phyloP scores from a whole-genome alignment of 2,888 invertebrate species.

The Automeris io region DNA sequence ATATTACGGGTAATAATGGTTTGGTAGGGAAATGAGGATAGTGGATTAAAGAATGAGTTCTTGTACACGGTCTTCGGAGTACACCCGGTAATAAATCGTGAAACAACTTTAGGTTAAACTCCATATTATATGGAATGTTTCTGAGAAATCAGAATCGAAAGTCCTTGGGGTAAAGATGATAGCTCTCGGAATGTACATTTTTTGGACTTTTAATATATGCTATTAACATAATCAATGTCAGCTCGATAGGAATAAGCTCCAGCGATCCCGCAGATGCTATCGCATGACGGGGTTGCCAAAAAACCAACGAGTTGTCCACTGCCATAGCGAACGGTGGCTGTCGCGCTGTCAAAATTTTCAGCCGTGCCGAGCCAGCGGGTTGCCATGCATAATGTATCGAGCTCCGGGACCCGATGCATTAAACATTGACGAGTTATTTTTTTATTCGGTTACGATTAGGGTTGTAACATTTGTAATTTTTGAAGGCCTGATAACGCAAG shows the following conservation, averaged over 20 bases:
- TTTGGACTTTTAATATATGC: too few relatives aligned
- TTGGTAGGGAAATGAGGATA: too few relatives aligned
- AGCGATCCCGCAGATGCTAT: slow-evolving; percentile 39
- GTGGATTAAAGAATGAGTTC: too few relatives aligned
- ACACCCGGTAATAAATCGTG: too few relatives aligned
- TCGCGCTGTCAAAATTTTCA: slow-evolving; percentile 67
- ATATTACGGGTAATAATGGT: too few relatives aligned
- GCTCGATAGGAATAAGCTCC: background rate
- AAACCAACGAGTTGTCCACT: slow-evolving; percentile 41
- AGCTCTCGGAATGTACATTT: too few relatives aligned
- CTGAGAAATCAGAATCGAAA: too few relatives aligned
- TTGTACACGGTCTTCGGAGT: too few relatives aligned
- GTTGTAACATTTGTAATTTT: background rate
- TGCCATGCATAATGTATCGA: slow-evolving; percentile 71
- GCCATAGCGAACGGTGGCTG: slow-evolving; percentile 62
- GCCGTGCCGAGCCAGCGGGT: slow-evolving; percentile 57
- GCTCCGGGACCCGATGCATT: slow-evolving; percentile 62
- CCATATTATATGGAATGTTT: too few relatives aligned
- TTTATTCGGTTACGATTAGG: slow-evolving; percentile 59
- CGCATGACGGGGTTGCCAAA: slow-evolving; percentile 37
- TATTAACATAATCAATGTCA: background rate
- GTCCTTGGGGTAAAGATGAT: too few relatives aligned
- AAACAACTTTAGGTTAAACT: too few relatives aligned
- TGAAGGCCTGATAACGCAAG: too few relatives aligned
- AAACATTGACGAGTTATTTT: slow-evolving; percentile 72